These are phyloP conservation scores for Serranochromis macrocephalus DNA, from an alignment of 2,113 vertebrate genomes.

Conservation along the genomic window DNA sequence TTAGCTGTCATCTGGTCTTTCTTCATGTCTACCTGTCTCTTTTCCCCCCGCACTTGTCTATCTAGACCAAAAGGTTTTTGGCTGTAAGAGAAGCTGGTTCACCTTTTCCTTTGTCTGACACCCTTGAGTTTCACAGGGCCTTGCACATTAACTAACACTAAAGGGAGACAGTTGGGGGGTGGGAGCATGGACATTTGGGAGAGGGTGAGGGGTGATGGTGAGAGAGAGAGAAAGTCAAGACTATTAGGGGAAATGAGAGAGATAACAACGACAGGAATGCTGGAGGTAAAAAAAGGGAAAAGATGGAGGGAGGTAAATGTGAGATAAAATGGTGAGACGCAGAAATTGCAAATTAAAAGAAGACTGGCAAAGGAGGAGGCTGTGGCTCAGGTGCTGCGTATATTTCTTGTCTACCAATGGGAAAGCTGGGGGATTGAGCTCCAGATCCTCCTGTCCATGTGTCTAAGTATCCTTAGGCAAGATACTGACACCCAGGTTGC, in stretches of 20 bases:
- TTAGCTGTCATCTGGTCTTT: background rate
- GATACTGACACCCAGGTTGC: background rate
- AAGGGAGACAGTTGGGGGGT: background rate
- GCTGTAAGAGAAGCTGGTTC: background rate
- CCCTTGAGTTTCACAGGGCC: background rate
- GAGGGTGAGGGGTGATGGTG: background rate
- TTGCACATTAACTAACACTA: background rate
- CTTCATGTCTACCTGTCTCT: background rate
- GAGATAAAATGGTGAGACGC: background rate
- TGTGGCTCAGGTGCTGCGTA: background rate
- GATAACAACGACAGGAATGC: background rate
- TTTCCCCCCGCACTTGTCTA: accelerated
- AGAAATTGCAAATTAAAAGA: background rate
- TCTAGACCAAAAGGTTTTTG: background rate
- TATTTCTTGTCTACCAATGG: background rate
- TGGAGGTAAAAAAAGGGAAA: background rate
- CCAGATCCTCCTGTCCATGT: background rate
- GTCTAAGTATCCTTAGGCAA: background rate
- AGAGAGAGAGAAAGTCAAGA: background rate
- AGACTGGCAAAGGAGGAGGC: background rate
- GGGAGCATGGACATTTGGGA: background rate
- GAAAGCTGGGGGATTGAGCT: background rate
- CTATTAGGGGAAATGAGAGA: background rate
- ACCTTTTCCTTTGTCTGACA: background rate
- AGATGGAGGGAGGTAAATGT: background rate